Percentiles rank a stretch among this genome's conserved stretches.
These are phyloP conservation scores for Pachyuromys duprasi DNA, from an alignment of 2,797 vertebrate species.

Conservation along the genomic window DNA sequence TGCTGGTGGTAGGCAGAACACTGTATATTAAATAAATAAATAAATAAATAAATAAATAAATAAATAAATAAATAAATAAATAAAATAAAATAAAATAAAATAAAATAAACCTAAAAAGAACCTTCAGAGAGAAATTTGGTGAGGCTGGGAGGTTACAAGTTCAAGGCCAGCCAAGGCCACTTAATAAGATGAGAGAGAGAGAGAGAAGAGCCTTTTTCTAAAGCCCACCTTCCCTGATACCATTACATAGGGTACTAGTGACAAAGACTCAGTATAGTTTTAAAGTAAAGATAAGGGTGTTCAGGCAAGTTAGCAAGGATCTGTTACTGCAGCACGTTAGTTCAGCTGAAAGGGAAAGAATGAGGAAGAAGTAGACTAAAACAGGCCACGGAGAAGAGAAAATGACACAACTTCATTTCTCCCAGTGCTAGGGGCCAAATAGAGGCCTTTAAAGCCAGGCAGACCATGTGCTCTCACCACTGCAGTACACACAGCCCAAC, in stretches of 20 bases:
- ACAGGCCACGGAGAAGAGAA: slow-evolving; percentile 20
- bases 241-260: neutral
- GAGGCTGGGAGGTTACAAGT: neutral
- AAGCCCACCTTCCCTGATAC: neutral
- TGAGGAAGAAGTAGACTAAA: neutral
- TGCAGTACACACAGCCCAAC: neutral
- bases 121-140: neutral
- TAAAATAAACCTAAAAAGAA: too few relatives aligned
- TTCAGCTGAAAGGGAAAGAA: neutral
- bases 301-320: neutral
- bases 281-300: slow-evolving; percentile 11
- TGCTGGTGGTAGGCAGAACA: too few relatives aligned
- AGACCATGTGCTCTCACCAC: neutral
- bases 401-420: neutral
- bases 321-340: neutral
- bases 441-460: neutral
- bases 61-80: too few relatives aligned
- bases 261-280: slow-evolving; percentile 34
- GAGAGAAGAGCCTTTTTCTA: neutral
- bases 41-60: too few relatives aligned
- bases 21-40: too few relatives aligned
- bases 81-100: too few relatives aligned
- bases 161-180: neutral
- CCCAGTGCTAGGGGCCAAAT: neutral
- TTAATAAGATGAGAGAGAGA: neutral